Base-by-base conservation (phyloP, 2,113 vertebrate genomes). In the Hippopotamus amphibius region DNA sequence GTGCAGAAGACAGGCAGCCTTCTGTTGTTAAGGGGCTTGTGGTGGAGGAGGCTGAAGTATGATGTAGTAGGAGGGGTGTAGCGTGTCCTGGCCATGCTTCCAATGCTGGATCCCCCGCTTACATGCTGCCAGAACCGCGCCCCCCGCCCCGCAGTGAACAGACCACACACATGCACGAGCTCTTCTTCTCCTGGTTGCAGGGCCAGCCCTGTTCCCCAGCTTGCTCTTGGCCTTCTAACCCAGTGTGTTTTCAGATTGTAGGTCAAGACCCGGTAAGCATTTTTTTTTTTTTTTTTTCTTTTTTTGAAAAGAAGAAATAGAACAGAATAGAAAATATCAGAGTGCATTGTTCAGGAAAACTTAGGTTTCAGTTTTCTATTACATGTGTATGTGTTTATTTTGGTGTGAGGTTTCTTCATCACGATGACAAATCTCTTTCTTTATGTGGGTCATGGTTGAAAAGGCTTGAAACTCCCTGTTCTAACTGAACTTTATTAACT, bases 91-190 rank as follows among this genome's bases (percentile, higher is more conserved):
- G 65, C 2, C 5, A 15, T 6, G 26, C 14, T 43, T 48, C 68
- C 6, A 5, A 1, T 1, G 53, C 26, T 9, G 8, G n/a, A 33
- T 63, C n/a, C 21, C 28, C 33, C n/a, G 76, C 19, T n/a, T 3
- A 3, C 0, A 5, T 14, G 59, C n/a, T 61, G 43, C 16, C 24
- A 46, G 17, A 65, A 37, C 37, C 37, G 37, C 37, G 37, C 37
- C 37, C 30, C 76, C 48, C 76, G 24, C 33, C 14, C 7, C 30
- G 17, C 14, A 46, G n/a, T 5, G 50, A 55, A 33, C 1, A 5
- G 48, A 21, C 55, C 46, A 6, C 72, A 55, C n/a, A 21, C 26
- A 2, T 1, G 1, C 13, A 41, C 0, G 3, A 43, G 30, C 46
- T 37, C 19, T 79, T 71, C 59, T 24, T 61, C 6, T 5, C 13